Conservation (phyloP, 2,797 vertebrate genomes). For the Podarcis lilfordi region DNA sequence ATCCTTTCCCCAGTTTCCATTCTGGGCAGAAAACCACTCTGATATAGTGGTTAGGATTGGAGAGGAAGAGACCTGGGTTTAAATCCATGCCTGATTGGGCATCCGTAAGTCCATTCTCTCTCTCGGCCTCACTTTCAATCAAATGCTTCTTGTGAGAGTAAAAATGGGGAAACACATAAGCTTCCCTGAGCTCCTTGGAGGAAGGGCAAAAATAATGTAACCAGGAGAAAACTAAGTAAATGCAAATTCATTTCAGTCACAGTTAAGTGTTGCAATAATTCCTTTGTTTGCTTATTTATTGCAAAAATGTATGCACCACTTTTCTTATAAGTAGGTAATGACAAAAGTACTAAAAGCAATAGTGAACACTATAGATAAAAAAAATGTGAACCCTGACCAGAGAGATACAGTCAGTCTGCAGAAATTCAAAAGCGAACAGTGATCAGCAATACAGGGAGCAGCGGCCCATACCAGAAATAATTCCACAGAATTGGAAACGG, state of each 20-base stretch:
- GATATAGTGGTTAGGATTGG: too few relatives aligned
- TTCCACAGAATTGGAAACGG: neutral
- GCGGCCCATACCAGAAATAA: neutral
- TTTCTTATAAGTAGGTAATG: neutral
- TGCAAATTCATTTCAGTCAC: neutral
- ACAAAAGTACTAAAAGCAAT: neutral
- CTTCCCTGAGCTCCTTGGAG: neutral
- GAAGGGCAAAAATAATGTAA: neutral
- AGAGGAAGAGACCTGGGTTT: neutral
- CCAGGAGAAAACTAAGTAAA: neutral
- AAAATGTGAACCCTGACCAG: neutral
- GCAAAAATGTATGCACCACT: neutral
- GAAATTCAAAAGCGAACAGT: neutral
- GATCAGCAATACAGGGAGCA: neutral
- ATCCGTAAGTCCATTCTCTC: neutral
- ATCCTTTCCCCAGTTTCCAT: neutral
- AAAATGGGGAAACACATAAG: neutral
- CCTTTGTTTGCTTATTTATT: neutral
- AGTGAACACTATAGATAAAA: neutral
- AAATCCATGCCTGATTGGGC: neutral
- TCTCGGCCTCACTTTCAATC: neutral
- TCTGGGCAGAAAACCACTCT: neutral
- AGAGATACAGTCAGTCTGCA: neutral
- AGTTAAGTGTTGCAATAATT: neutral
- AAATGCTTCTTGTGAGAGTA: neutral